A percentile compares a stretch with the other conserved stretches of the same genome.
Conservation (phyloP, 2,888 invertebrate genomes). For the Watsonalla binaria region DNA sequence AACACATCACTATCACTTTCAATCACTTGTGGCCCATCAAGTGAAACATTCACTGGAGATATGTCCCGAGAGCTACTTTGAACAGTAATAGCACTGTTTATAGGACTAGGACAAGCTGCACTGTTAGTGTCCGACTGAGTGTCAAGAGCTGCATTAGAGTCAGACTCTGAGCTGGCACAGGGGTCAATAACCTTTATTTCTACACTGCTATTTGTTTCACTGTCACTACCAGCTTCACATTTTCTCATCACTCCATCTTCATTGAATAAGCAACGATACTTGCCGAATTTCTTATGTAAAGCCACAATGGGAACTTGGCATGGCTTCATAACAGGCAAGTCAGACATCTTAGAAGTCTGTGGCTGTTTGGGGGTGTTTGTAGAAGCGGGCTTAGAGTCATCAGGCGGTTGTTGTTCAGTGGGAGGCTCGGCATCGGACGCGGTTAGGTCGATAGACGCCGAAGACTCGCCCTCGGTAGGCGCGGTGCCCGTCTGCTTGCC, state of each 20-base stretch:
- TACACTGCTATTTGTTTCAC: slow-evolving; percentile 71
- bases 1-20: slow-evolving; percentile 6
- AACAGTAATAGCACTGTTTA: slow-evolving; percentile 31
- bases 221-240: slow-evolving; percentile 68
- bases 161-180: slow-evolving; percentile 71
- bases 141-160: slow-evolving; percentile 64
- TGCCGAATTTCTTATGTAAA: slow-evolving; percentile 78
- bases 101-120: slow-evolving; percentile 45
- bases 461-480: slow-evolving; percentile 29
- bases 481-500: slow-evolving; percentile 50
- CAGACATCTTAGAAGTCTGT: slow-evolving; percentile 30
- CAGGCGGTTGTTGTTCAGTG: slow-evolving; percentile 13
- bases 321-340: slow-evolving; percentile 29
- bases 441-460: slow-evolving; percentile 17
- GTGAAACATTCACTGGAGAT: slow-evolving; percentile 35
- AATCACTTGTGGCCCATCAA: slow-evolving; percentile 16
- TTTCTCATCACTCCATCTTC: slow-evolving; percentile 55
- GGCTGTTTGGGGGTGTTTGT: slow-evolving; percentile 16
- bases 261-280: slow-evolving; percentile 73
- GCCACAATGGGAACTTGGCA: slow-evolving; percentile 51
- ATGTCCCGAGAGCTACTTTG: slow-evolving; percentile 43
- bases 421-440: slow-evolving; percentile 22
- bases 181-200: slow-evolving; percentile 65
- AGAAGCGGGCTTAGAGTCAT: slow-evolving; percentile 7
- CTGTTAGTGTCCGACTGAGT: slow-evolving; percentile 56